Conservation (phyloP, 2,888 invertebrate genomes). For the Orthosia cruda region DNA sequence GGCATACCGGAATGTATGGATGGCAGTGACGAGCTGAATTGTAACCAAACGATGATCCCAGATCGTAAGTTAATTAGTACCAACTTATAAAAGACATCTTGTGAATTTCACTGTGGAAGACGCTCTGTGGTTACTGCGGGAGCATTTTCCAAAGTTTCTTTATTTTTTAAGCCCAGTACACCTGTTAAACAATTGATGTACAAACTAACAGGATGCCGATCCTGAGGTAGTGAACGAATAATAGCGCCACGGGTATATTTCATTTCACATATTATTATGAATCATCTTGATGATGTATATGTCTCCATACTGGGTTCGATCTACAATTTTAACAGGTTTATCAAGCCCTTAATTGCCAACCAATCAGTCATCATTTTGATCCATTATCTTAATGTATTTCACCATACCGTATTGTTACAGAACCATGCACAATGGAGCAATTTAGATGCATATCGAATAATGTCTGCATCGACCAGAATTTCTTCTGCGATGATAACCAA, state of each 20-base stretch:
- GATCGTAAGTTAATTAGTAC: constrained; percentile 70
- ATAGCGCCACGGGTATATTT: background rate
- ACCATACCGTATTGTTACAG: constrained; percentile 29
- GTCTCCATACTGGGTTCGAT: no score
- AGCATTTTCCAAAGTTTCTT: background rate
- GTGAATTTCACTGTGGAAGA: background rate
- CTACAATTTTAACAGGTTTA: no score
- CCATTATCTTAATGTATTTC: background rate
- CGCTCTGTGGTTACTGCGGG: no score
- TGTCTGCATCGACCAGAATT: constrained; percentile 91
- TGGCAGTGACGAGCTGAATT: constrained; percentile 91
- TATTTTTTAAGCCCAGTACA: background rate
- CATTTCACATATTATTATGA: no score
- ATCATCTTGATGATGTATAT: no score
- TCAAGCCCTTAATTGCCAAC: background rate
- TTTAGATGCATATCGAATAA: constrained; percentile 87
- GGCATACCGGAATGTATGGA: constrained; percentile 91
- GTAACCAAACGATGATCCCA: constrained; percentile 84
- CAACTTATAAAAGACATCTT: no score
- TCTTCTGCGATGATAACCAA: constrained; percentile 92
- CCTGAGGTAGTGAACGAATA: background rate
- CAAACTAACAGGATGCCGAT: background rate
- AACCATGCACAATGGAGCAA: constrained; percentile 65
- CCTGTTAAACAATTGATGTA: background rate
- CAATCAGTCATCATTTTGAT: background rate